phyloP scores from a whole-genome alignment of 2,888 invertebrate genomes.

The Candidula unifasciata region DNA sequence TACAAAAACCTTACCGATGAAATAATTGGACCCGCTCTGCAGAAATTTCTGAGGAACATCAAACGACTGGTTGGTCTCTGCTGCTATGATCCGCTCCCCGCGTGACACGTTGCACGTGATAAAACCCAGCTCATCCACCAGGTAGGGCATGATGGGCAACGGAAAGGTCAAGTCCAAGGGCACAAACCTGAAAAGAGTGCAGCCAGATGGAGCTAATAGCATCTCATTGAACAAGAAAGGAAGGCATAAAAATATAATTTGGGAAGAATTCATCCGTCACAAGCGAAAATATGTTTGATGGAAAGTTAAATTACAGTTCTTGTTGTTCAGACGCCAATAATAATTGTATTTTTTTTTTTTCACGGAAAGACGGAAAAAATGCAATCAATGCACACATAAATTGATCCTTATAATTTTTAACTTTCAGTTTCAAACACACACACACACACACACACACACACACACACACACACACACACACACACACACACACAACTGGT shows the following conservation, averaged over 20 bases:
- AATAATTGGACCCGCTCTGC: conserved; percentile 51
- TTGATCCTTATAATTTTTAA: no score
- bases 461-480: no score
- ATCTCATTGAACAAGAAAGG: not conserved
- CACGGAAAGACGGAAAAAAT: not conserved
- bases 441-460: no score
- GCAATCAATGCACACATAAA: no score
- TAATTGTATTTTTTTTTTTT: not conserved
- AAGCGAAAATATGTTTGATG: not conserved
- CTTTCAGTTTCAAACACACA: no score
- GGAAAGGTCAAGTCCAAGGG: conserved; percentile 40
- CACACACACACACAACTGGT: no score
- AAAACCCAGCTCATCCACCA: conserved; percentile 53
- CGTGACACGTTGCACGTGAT: conserved; percentile 50
- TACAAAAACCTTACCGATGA: conserved; percentile 50
- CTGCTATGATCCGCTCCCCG: conserved; percentile 39
- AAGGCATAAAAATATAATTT: not conserved
- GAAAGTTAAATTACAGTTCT: not conserved
- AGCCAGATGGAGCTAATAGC: not conserved
- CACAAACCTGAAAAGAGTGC: conserved; percentile 45
- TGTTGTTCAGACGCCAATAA: not conserved
- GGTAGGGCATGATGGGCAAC: conserved; percentile 50
- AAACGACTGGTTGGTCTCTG: conserved; percentile 49
- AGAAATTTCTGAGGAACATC: conserved; percentile 38
- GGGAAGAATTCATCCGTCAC: not conserved